Base-by-base conservation (phyloP, 2,797 vertebrate species). In the Sardinella longiceps region DNA sequence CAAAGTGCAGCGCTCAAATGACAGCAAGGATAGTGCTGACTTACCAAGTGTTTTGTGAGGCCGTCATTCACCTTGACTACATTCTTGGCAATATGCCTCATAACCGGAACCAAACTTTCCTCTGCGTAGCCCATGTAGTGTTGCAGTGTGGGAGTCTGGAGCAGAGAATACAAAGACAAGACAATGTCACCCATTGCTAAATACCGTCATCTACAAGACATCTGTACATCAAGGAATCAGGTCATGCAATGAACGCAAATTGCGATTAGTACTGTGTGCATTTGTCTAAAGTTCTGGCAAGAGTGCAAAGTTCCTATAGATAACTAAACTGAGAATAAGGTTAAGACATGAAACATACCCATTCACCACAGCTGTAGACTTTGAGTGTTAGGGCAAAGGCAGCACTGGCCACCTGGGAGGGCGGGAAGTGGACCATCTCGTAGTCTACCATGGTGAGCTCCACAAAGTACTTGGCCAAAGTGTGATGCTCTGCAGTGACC, bases 21-120 rank as follows among this genome's bases (percentile, higher is more conserved):
- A 51, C 51, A 56, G 20, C 5, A 23, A 77, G 33, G 20, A 37
- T 1, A 70, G 56, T 60, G 60, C 88, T n/a, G 2, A 88, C 94
- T 94, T 90, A 98, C 97, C 94, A 92, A 82, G n/a, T 96, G 94
- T 82, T 96, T 96, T 0, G 93, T 94, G 48, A 88, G 88, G 0
- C 95, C 94, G 0, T 91, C 83, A 0, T 96, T 97, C 82, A 97
- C 94, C 80, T 93, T 91, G 0, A 97, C 63, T 4, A 97, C 80
- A n/a, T 98, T 99, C 88, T 97, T 98, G 45, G 97, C 97, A 6
- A 97, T 93, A 84, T 96, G 96, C 20, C 90, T 90, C 96, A 95
- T 97, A 60, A 96, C 94, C 81, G 94, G 94, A 82, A 96, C 58
- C 89, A 98, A 92, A 45, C 88, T 88, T 1, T 91, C 93, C 85